phyloP scores from a whole-genome alignment of 2,113 vertebrate genomes.

The Paralichthys olivaceus region DNA sequence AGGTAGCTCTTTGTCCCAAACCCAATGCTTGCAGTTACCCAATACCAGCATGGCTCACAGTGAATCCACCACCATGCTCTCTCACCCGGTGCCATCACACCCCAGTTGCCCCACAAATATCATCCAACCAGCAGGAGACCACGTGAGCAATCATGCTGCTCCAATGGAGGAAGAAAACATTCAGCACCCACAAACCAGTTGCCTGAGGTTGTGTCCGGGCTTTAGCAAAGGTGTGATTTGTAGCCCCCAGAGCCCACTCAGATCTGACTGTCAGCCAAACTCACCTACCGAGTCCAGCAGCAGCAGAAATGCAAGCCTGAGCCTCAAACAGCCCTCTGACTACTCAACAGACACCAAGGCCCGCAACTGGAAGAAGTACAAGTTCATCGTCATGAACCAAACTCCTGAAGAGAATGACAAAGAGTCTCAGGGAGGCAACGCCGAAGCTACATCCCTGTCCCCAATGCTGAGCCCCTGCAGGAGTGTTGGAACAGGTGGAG shows the following conservation, averaged over 20 bases:
- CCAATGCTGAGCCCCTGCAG: constrained; percentile 60
- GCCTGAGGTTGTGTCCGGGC: constrained; percentile 78
- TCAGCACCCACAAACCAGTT: constrained; percentile 75
- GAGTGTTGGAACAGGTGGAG: constrained; percentile 1
- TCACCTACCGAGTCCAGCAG: constrained; percentile 97
- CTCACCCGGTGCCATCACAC: constrained; percentile 31
- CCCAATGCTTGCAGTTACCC: constrained; percentile 77
- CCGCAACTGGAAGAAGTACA: constrained; percentile 99
- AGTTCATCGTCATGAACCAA: constrained; percentile 95
- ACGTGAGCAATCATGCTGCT: constrained; percentile 39
- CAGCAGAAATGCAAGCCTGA: constrained; percentile 90
- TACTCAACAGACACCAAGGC: constrained; percentile 87
- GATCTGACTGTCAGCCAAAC: constrained; percentile 97
- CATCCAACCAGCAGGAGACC: constrained; percentile 11
- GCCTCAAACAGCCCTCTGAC: constrained; percentile 82
- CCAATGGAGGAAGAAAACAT: constrained; percentile 78
- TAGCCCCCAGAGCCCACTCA: constrained; percentile 92
- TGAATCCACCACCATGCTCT: constrained; percentile 56
- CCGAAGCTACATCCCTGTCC: constrained; percentile 70
- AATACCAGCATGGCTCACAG: constrained; percentile 74
- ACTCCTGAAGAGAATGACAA: constrained; percentile 83
- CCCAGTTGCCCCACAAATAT: constrained; percentile 37
- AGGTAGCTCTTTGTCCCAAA: constrained; percentile 80
- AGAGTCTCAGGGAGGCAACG: constrained; percentile 68
- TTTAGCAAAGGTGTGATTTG: constrained; percentile 86